Evolutionary conservation across 2,113 vertebrate genomes (phyloP).

Genomic region (Osmerus eperlanus): DNA sequence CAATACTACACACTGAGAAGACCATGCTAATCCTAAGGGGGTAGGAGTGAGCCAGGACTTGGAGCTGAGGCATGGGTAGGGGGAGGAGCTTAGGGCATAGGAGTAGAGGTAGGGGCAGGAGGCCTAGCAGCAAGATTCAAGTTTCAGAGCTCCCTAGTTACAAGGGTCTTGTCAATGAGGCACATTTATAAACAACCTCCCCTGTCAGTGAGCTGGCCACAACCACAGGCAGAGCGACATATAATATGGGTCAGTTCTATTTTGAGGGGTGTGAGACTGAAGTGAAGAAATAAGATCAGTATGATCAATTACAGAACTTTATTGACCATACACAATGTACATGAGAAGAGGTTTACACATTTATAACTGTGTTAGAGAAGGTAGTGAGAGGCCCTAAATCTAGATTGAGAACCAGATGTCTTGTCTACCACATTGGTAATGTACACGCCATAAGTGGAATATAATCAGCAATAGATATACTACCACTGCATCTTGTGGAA

Average conservation of each 20-base stretch:
- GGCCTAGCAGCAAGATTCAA: conserved; percentile 16
- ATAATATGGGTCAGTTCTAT: conserved; percentile 41
- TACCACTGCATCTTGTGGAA: too few species aligned
- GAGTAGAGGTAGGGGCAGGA: too few species aligned
- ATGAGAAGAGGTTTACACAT: background rate
- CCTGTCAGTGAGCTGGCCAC: conserved; percentile 12
- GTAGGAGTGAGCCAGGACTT: too few species aligned
- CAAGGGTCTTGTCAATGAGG: conserved; percentile 47
- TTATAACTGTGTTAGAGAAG: background rate
- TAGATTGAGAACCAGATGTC: background rate
- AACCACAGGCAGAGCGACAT: conserved; percentile 9
- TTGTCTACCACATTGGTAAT: background rate
- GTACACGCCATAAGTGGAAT: too few species aligned
- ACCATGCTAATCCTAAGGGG: too few species aligned
- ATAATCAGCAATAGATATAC: too few species aligned
- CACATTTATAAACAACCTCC: conserved; percentile 44
- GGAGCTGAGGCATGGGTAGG: too few species aligned
- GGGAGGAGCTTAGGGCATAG: too few species aligned
- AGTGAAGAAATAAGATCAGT: conserved; percentile 6
- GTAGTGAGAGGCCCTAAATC: background rate
- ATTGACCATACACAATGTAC: background rate
- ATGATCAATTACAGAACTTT: background rate
- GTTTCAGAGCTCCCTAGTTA: conserved; percentile 56
- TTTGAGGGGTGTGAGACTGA: conserved; percentile 15
- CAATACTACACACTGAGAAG: too few species aligned